Base-by-base conservation (phyloP, 2,888 invertebrate species). In the Corbicula japonica region DNA sequence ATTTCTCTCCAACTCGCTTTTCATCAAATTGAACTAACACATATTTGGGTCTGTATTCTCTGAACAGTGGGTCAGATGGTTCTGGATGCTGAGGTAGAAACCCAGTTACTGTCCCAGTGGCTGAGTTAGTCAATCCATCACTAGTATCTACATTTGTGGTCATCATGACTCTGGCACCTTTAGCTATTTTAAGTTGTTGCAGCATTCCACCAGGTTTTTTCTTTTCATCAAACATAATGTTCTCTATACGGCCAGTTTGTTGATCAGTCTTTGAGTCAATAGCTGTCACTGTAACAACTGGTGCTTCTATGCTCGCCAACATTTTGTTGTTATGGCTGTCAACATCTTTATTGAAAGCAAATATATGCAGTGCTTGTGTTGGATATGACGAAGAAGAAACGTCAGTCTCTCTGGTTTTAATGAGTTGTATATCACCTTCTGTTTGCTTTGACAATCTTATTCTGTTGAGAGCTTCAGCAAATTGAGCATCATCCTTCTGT, bases 401-500 rank as follows among this genome's bases (percentile, higher is more conserved):
- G 4, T 50, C 50, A 50, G 28, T 50, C 28, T 50, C 6, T 15
- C 50, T 50, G 26, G 50, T 26, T 50, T 50, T 8, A 26, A 50
- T 8, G 6, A 50, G 23, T 4, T 6, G 6, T 10, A 50, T 50
- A 28, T 50, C 4, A 21, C 46, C 21, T 21, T n/a, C n/a, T n/a
- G n/a, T n/a, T n/a, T n/a, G n/a, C n/a, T n/a, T n/a, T n/a, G n/a
- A n/a, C n/a, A n/a, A n/a, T n/a, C n/a, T n/a, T n/a, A n/a, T n/a
- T n/a, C n/a, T n/a, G n/a, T n/a, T n/a, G n/a, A n/a, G n/a, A n/a
- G n/a, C n/a, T 38, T 69, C 48, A 32, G 80, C 80, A 73, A 84
- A 84, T 21, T 4, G 26, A 46, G 72, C 73, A 54, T 84, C 80
- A 26, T 50, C 78, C 50, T 78, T 74, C 56, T 82, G 84, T 5